Evolutionary conservation across 1,140 invertebrate genomes (phyloP).

Genomic region (Matsumurasca onukii): DNA sequence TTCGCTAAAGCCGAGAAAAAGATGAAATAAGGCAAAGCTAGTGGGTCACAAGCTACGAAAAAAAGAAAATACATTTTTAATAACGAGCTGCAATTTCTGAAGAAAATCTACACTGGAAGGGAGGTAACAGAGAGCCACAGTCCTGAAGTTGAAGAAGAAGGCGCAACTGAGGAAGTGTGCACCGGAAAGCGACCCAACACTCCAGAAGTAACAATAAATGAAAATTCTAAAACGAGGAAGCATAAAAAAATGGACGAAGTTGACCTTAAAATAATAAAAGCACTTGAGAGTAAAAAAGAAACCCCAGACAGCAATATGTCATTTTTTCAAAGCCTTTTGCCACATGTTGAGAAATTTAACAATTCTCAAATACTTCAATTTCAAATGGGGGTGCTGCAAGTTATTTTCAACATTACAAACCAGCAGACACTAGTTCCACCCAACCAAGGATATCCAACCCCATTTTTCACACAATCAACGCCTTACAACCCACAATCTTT

Average conservation of each 20-base stretch:
- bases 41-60: not conserved
- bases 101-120: conserved; percentile 1
- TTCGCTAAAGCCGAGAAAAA: conserved; percentile 21
- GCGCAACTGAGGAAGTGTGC: not conserved
- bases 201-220: not conserved
- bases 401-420: not conserved
- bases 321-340: not conserved
- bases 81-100: conserved; percentile 8
- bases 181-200: not conserved
- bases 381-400: not conserved
- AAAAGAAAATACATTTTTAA: not conserved
- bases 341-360: not conserved
- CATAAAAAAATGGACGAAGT: conserved; percentile 3
- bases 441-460: not conserved
- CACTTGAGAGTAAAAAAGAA: not conserved
- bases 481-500: not conserved
- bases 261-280: not conserved
- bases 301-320: not conserved
- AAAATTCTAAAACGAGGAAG: not conserved
- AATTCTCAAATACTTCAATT: not conserved
- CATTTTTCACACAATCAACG: not conserved
- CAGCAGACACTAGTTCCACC: not conserved
- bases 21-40: conserved; percentile 28
- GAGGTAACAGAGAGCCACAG: not conserved
- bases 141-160: not conserved